These are phyloP conservation scores for Pristionchus maxplancki DNA, from an alignment of 2,888 invertebrate species.

Conservation along the genomic window DNA sequence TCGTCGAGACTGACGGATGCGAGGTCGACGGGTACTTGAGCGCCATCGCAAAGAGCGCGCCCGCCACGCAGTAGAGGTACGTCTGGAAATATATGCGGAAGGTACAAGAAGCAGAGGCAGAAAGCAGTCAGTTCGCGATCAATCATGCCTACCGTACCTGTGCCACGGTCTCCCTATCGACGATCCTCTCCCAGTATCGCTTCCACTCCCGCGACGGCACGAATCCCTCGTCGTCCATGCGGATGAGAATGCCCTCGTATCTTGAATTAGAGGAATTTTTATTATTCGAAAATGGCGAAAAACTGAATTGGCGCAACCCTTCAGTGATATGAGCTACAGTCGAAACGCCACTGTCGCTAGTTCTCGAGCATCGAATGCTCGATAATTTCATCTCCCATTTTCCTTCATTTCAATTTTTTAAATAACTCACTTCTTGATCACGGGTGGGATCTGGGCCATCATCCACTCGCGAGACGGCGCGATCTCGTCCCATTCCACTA, in stretches of 20 bases:
- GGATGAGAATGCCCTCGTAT: slow-evolving; percentile 56
- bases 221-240: slow-evolving; percentile 53
- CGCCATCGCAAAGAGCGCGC: slow-evolving; percentile 93
- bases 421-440: slow-evolving; percentile 44
- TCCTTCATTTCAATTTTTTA: too few species aligned
- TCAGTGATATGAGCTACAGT: background rate
- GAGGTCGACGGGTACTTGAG: slow-evolving; percentile 94
- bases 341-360: too few species aligned
- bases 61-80: slow-evolving; percentile 95
- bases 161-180: slow-evolving; percentile 65
- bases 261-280: background rate
- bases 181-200: slow-evolving; percentile 61
- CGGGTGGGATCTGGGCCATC: slow-evolving; percentile 58
- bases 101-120: background rate
- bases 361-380: too few species aligned
- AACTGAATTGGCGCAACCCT: background rate
- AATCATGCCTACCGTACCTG: slow-evolving; percentile 56
- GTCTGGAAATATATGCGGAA: slow-evolving; percentile 80
- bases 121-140: background rate
- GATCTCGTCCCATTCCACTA: slow-evolving; percentile 70
- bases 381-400: too few species aligned
- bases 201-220: slow-evolving; percentile 55
- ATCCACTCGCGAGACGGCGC: slow-evolving; percentile 62
- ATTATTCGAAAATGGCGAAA: background rate
- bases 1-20: background rate